Evolutionary conservation across 2,888 invertebrate genomes (phyloP).

Genomic region (Byasa hedistus): DNA sequence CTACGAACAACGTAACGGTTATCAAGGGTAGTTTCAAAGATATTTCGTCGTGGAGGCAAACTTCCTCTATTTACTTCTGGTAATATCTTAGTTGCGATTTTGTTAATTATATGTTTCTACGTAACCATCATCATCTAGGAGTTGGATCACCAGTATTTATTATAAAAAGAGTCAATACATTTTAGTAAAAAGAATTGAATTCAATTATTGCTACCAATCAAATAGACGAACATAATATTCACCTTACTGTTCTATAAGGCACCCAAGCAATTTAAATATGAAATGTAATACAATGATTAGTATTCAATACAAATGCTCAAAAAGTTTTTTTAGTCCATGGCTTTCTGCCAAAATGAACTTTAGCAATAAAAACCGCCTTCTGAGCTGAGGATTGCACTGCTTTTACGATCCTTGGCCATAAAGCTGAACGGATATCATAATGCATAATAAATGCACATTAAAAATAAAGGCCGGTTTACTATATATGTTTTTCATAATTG

Average conservation of each 20-base stretch:
- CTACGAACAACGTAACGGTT: too few species aligned
- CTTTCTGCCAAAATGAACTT: constrained; percentile 4
- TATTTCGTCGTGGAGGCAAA: too few species aligned
- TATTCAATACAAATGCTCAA: constrained; percentile 1
- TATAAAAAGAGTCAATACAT: too few species aligned
- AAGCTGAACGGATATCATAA: neutral
- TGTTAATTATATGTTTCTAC: too few species aligned
- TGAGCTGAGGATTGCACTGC: neutral
- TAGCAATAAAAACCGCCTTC: constrained; percentile 14
- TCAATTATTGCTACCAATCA: too few species aligned
- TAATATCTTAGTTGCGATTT: too few species aligned
- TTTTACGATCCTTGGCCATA: neutral
- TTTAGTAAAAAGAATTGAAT: too few species aligned
- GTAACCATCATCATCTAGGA: too few species aligned
- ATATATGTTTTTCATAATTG: neutral
- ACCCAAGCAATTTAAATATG: neutral
- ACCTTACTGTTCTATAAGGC: neutral
- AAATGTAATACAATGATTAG: neutral
- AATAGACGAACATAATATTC: too few species aligned
- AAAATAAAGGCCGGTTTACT: neutral
- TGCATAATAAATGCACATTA: neutral
- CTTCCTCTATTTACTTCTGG: too few species aligned
- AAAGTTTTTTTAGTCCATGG: neutral
- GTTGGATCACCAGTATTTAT: too few species aligned
- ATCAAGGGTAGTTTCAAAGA: too few species aligned